Percentiles rank a stretch among this genome's conserved stretches.
phyloP scores from a whole-genome alignment of 1,140 invertebrate genomes.

The Coelopa frigida region DNA sequence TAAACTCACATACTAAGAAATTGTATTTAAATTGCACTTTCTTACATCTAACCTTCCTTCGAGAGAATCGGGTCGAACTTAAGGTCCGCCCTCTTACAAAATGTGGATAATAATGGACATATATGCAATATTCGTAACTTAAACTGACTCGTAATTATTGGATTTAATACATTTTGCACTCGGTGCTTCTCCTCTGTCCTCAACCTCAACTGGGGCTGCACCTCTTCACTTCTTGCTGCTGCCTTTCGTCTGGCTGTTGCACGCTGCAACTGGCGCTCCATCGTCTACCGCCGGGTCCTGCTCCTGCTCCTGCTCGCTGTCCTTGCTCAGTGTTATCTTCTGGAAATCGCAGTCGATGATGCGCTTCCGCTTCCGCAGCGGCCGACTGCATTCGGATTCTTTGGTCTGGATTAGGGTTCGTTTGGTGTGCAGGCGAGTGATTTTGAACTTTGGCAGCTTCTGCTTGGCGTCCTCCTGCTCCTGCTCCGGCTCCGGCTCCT shows the following conservation, averaged over 20 bases:
- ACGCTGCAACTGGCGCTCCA: constrained; percentile 1
- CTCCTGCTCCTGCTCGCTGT: neutral
- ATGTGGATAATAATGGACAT: too few relatives aligned
- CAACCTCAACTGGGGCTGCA: too few relatives aligned
- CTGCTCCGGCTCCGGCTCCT: too few relatives aligned
- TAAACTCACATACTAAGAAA: too few relatives aligned
- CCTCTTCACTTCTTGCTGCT: constrained; percentile 6
- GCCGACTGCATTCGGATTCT: constrained; percentile 49
- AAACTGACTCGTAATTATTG: too few relatives aligned
- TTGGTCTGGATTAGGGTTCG: constrained; percentile 47
- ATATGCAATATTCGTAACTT: too few relatives aligned
- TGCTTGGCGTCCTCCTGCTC: constrained; percentile 42
- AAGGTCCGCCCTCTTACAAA: too few relatives aligned
- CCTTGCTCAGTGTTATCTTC: constrained; percentile 23
- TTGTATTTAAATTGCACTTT: too few relatives aligned
- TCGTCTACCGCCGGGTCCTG: constrained; percentile 1
- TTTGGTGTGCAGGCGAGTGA: constrained; percentile 52
- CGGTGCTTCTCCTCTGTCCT: too few relatives aligned
- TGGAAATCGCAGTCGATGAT: constrained; percentile 44
- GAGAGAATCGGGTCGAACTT: too few relatives aligned
- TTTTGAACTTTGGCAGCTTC: constrained; percentile 52
- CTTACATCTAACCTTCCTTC: too few relatives aligned
- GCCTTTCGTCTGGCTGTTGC: constrained; percentile 9
- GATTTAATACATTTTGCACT: too few relatives aligned
- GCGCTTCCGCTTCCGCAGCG: constrained; percentile 52